phyloP scores from a whole-genome alignment of 2,797 vertebrate genomes.

The Pterois miles region DNA sequence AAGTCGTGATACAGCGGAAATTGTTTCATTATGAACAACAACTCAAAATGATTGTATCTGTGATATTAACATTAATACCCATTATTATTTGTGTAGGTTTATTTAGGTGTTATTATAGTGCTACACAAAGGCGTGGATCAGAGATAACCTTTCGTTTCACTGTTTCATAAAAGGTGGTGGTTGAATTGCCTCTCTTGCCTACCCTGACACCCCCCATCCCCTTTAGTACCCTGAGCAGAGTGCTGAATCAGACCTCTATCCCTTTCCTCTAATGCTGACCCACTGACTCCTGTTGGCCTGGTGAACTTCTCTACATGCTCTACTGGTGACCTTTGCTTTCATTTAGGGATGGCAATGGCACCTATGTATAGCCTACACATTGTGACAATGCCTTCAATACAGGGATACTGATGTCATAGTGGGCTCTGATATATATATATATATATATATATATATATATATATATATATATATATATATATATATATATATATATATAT shows the following conservation, averaged over 20 bases:
- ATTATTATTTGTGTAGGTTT: not conserved
- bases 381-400: not conserved
- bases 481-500: too few relatives aligned
- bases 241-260: constrained; percentile 74
- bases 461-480: too few relatives aligned
- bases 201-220: constrained; percentile 32
- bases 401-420: constrained; percentile 1
- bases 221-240: constrained; percentile 43
- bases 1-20: not conserved
- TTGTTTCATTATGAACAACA: not conserved
- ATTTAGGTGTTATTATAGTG: not conserved
- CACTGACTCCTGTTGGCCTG: constrained; percentile 62
- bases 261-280: constrained; percentile 69
- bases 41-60: not conserved
- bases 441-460: too few relatives aligned
- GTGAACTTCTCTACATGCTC: constrained; percentile 59
- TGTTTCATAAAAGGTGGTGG: constrained; percentile 55
- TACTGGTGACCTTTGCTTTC: constrained; percentile 58
- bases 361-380: constrained; percentile 3
- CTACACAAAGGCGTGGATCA: constrained; percentile 14
- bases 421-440: too few relatives aligned
- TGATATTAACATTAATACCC: not conserved
- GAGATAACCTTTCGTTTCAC: constrained; percentile 63
- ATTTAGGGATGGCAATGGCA: constrained; percentile 46
- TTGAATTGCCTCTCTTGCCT: constrained; percentile 32